phyloP scores from a whole-genome alignment of 2,888 invertebrate genomes.

The Dinocampus coccinellae region DNA sequence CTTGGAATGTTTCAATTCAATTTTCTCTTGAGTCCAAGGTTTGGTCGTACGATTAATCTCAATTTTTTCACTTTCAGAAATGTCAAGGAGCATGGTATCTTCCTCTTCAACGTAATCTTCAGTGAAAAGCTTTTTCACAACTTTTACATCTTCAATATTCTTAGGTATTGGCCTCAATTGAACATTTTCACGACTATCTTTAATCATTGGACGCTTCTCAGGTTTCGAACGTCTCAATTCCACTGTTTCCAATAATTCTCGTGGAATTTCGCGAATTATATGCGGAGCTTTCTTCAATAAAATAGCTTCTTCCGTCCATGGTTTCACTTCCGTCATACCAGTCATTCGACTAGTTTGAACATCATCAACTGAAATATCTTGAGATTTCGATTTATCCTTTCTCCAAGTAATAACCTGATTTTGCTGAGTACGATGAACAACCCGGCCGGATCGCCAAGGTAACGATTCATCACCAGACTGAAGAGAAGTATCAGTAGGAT shows the following conservation, averaged over 20 bases:
- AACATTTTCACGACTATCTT: conserved; percentile 49
- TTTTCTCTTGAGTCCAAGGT: conserved; percentile 78
- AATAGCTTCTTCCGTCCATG: conserved; percentile 66
- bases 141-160: conserved; percentile 27
- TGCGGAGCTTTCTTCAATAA: conserved; percentile 63
- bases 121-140: conserved; percentile 26
- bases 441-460: conserved; percentile 71
- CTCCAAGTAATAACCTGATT: conserved; percentile 58
- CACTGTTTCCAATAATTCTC: conserved; percentile 68
- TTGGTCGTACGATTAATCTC: conserved; percentile 50
- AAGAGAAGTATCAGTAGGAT: conserved; percentile 68
- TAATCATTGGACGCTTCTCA: conserved; percentile 53
- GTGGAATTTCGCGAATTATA: conserved; percentile 57
- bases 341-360: conserved; percentile 44
- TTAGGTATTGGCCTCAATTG: conserved; percentile 44
- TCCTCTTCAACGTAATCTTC: conserved; percentile 53
- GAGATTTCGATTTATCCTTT: conserved; percentile 52
- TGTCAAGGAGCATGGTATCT: conserved; percentile 46
- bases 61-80: conserved; percentile 41
- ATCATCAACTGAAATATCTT: conserved; percentile 58
- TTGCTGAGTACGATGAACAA: conserved; percentile 53
- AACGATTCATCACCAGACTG: conserved; percentile 71
- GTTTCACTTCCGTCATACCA: conserved; percentile 52
- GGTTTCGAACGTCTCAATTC: conserved; percentile 74
- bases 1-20: conserved; percentile 71